A percentile compares a stretch with the other conserved stretches of the same genome.
These are phyloP conservation scores for Lates japonicus DNA, from an alignment of 2,797 vertebrate species.

Conservation along the genomic window DNA sequence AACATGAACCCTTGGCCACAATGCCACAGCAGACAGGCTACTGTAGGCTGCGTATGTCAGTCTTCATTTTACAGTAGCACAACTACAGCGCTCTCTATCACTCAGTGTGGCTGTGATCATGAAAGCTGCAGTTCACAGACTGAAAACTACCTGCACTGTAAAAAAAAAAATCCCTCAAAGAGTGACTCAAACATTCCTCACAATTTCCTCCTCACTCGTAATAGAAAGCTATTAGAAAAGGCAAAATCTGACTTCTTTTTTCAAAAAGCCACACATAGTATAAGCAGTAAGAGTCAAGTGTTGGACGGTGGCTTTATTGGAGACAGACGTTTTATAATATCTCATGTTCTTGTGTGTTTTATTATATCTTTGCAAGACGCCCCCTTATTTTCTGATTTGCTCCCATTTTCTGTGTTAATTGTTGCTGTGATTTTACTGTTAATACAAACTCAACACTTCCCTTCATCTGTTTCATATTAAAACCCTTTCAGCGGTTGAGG, in stretches of 20 bases:
- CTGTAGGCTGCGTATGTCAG: conserved; percentile 61
- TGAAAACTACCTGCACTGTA: conserved; percentile 54
- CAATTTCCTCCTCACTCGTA: conserved; percentile 35
- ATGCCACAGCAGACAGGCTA: conserved; percentile 64
- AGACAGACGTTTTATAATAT: conserved; percentile 19
- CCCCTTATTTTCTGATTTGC: conserved; percentile 1
- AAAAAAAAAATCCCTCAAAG: conserved; percentile 44
- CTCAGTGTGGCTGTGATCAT: conserved; percentile 22
- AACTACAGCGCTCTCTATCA: conserved; percentile 34
- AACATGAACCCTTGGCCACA: conserved; percentile 67
- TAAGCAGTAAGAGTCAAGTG: conserved; percentile 66
- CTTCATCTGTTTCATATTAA: conserved; percentile 64
- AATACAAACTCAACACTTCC: conserved; percentile 56
- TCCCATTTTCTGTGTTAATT: conserved; percentile 27
- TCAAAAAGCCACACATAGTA: conserved; percentile 39
- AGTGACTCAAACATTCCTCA: conserved; percentile 55
- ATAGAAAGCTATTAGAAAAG: conserved; percentile 31
- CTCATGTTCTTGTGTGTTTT: background rate
- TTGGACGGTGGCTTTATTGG: conserved; percentile 64
- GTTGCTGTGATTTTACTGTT: conserved; percentile 38
- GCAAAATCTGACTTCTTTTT: background rate
- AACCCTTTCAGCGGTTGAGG: conserved; percentile 43
- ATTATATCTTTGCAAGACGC: conserved; percentile 20
- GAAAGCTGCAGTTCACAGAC: conserved; percentile 35
- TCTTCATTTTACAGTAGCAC: conserved; percentile 67